Percentiles rank a stretch among this genome's conserved stretches.
Evolutionary conservation across 2,888 invertebrate genomes (phyloP).

Genomic region (Drosophila silvestris): DNA sequence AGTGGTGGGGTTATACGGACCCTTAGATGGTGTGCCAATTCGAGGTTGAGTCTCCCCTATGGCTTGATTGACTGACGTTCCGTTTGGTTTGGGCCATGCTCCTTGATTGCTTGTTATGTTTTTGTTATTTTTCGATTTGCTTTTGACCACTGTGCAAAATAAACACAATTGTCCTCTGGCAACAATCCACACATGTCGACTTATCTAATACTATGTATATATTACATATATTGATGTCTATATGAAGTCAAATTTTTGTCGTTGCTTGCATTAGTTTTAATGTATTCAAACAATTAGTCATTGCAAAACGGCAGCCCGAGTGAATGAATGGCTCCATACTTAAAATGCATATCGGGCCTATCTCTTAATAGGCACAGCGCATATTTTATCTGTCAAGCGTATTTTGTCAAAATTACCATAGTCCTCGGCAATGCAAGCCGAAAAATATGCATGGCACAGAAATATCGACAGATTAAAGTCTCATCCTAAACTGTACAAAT

Average conservation of each 20-base stretch:
- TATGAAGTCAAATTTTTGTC: not conserved
- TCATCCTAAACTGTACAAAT: slow-evolving; percentile 1
- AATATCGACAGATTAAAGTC: slow-evolving; percentile 22
- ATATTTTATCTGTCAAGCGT: slow-evolving; percentile 54
- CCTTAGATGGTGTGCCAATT: not conserved
- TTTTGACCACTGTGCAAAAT: slow-evolving; percentile 59
- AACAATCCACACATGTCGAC: slow-evolving; percentile 7
- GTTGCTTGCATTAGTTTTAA: slow-evolving; percentile 53
- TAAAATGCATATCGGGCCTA: slow-evolving; percentile 38
- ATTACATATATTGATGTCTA: not conserved
- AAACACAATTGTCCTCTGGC: slow-evolving; percentile 63
- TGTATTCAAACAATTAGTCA: slow-evolving; percentile 58
- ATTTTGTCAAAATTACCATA: slow-evolving; percentile 41
- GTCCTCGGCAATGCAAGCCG: slow-evolving; percentile 10
- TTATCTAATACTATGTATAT: not conserved
- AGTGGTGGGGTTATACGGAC: not conserved
- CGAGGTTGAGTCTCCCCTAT: not conserved
- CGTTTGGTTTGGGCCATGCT: slow-evolving; percentile 31
- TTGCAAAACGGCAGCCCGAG: slow-evolving; percentile 14
- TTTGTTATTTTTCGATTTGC: slow-evolving; percentile 71
- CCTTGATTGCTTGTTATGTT: slow-evolving; percentile 67
- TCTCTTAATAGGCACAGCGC: slow-evolving; percentile 49
- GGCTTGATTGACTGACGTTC: slow-evolving; percentile 50
- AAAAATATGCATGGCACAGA: slow-evolving; percentile 7
- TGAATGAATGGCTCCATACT: slow-evolving; percentile 6